These are phyloP conservation scores for Ceratothoa steindachneri DNA, from an alignment of 2,888 invertebrate genomes.

Conservation along the genomic window DNA sequence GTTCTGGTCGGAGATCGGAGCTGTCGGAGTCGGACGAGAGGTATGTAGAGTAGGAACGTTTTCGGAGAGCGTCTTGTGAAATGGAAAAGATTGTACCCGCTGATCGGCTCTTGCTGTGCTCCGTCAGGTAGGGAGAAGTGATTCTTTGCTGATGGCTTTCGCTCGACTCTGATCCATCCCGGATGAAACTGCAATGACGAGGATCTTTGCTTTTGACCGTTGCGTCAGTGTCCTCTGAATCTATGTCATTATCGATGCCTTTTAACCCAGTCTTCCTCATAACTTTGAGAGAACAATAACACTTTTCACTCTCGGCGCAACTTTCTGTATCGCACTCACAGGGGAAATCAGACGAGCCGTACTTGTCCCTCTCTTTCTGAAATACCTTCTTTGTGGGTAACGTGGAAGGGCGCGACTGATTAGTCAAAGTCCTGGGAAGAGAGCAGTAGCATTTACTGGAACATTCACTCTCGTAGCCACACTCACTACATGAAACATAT, in stretches of 20 bases:
- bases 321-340: constrained; percentile 82
- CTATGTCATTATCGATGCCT: constrained; percentile 69
- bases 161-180: constrained; percentile 26
- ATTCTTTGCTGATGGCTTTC: constrained; percentile 22
- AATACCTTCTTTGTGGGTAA: constrained; percentile 9
- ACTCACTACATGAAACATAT: constrained; percentile 83
- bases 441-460: constrained; percentile 78
- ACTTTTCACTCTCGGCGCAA: constrained; percentile 60
- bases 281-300: constrained; percentile 51
- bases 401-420: not conserved
- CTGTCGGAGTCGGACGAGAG: constrained; percentile 24
- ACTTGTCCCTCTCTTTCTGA: constrained; percentile 4
- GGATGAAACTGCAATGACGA: not conserved
- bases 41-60: constrained; percentile 28
- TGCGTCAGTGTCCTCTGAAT: constrained; percentile 54
- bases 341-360: constrained; percentile 23
- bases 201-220: not conserved
- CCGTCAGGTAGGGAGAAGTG: constrained; percentile 34
- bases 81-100: constrained; percentile 31
- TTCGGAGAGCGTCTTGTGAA: constrained; percentile 28
- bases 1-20: not conserved
- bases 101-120: constrained; percentile 29
- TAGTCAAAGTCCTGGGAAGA: constrained; percentile 53
- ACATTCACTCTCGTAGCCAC: constrained; percentile 77
- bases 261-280: constrained; percentile 64